Evolutionary conservation across 2,113 vertebrate species (phyloP), one percentile per base, ranked within the genome.

Genomic region (Brienomyrus longianalis): DNA sequence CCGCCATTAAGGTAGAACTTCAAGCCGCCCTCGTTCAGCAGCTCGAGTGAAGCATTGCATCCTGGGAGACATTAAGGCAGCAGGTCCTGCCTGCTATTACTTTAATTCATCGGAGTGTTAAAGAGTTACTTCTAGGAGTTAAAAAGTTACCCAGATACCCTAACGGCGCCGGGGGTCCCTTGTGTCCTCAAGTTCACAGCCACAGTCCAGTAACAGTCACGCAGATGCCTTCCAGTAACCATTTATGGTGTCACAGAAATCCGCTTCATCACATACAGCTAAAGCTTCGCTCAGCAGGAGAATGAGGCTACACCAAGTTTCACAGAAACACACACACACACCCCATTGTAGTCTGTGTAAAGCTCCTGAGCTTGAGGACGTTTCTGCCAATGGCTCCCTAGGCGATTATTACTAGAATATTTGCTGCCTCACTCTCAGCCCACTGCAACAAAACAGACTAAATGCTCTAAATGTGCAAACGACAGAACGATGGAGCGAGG

Each of bases 101-200:
- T 89, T 85, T 62, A 85, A 83, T 59, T 47, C 21, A 62, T 17
- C 13, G 35, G 52, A 3, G 43, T 43, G 52, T 88, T 88, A 88
- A 62, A 88, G 21, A 66, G 87, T 62, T 88, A 88, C 54, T 39
- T 88, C 31, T 39, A 39, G 45, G 48, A 86, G 85, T 88, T 88
- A 88, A 88, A 88, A 88, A 88, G 87, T 88, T 88, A 88, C 87
- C 87, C 50, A 54, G 31, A 56, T 23, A n/a, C 87, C 11, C 56
- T 62, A 62, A 88, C 17, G 19, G 35, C 2, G 35, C 56, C 11
- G 39, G 6, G 31, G 87, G 52, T 88, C 19, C 52, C 35, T 31
- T 66, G 23, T 13, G 52, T n/a, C 51, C n/a, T 21, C 35, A 88
- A 88, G 39, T 88, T 66, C 31, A 88, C 54, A 54, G 47, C 11